Evolutionary conservation across 2,113 vertebrate species (phyloP), one percentile per base, ranked within the genome.

Genomic region (Pogona vitticeps): DNA sequence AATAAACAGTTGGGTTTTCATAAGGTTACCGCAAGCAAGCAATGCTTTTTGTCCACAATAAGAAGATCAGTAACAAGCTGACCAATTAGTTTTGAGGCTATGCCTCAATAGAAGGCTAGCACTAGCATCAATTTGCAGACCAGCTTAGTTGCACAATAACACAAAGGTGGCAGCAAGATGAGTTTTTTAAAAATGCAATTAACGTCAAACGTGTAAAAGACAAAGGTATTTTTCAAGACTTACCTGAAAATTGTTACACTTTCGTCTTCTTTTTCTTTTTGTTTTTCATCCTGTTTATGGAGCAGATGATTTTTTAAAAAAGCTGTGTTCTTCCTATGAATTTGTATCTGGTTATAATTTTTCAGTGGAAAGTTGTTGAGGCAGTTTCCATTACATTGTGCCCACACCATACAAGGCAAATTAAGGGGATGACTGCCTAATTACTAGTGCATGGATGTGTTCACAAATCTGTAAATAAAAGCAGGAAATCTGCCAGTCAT

Each of bases 321-420:
- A 42, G 88, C 82, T 90, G 86, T 86, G n/a, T 67, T 91, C 82
- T 88, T 20, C 46, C 67, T 42, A 67, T 58, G 3, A 80, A 72
- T 80, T 76, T 76, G 86, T 68, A 91, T 91, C 90, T 91, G 89
- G 93, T 94, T 93, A 91, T 93, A 95, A 91, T 94, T 96, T 79
- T 85, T 95, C 95, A 91, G 40, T 91, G 94, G 96, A 96, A 97
- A 96, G 95, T 91, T 93, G 90, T 91, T 92, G 93, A 90, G 93
- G 94, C 93, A 90, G 89, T 95, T 95, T 95, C 93, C 93, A 95
- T 94, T 92, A 86, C 94, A 92, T 91, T 95, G 92, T 65, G n/a
- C 88, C 85, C 70, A 81, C 58, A 81, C 23, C 33, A 86, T 89
- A 94, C 93, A 92, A 95, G 93, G 92, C 93, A 95, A 96, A 97